Evolutionary conservation across 2,888 invertebrate genomes (phyloP), one percentile per base, ranked within the genome.

Genomic region (Dioctria linearis): DNA sequence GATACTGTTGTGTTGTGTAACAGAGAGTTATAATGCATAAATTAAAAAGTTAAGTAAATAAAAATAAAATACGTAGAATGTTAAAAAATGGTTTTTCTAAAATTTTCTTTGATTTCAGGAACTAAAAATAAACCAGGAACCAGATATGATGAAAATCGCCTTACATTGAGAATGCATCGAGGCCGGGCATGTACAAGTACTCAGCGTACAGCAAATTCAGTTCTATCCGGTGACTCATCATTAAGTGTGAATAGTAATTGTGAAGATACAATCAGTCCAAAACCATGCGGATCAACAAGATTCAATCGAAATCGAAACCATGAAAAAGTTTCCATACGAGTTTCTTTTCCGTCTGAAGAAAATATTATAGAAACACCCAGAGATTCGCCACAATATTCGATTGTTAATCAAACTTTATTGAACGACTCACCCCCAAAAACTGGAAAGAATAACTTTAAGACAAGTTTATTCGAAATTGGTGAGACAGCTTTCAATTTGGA

Each of bases 161-260:
- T 98, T 79, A 97, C 97, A 0, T 89, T 98, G 83, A 92, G 98
- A 84, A 97, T 98, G 85, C 98, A 98, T 89, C 91, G 97, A 0
- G 98, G 98, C 0, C 85, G 89, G 42, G 87, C 88, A 0, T 91
- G 94, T 11, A 92, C 93, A 0, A 93, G 93, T 39, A 88, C 89
- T 66, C 88, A 89, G 42, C 86, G 88, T 5, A 93, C 93, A 0
- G 88, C 88, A 0, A 85, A 87, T 37, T 93, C 92, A 0, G 93
- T 92, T 5, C 90, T 92, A 76, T 93, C 93, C 11, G 93, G 13
- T 40, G 67, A 90, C 37, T 93, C 93, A 78, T 92, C 92, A 84
- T 92, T 93, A 85, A 93, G 92, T 66, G 92, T 92, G 9, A 93
- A 88, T 76, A 88, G 88, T 81, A 88, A 87, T 54, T 86, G 86